These are phyloP conservation scores for Aleiodes leptofemur DNA, from an alignment of 2,888 invertebrate species.

Conservation along the genomic window DNA sequence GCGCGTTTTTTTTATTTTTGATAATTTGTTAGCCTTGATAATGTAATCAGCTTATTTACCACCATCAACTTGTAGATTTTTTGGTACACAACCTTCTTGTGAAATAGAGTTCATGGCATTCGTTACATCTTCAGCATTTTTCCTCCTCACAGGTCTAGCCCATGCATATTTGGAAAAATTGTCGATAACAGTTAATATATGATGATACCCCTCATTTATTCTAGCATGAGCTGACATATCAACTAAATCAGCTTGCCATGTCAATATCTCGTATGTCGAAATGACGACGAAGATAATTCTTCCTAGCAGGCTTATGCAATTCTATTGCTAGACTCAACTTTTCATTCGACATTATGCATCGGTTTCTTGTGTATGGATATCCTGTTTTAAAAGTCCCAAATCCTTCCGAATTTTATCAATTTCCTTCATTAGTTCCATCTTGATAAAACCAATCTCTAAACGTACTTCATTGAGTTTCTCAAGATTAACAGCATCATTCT, in stretches of 20 bases:
- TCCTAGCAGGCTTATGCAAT: constrained; percentile 69
- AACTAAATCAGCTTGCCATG: constrained; percentile 65
- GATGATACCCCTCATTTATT: constrained; percentile 54
- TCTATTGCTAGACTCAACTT: constrained; percentile 59
- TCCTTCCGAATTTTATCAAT: not conserved
- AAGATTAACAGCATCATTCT: not conserved
- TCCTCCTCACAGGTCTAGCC: constrained; percentile 64
- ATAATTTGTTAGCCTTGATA: too few species aligned
- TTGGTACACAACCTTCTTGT: too few species aligned
- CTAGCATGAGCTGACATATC: constrained; percentile 61
- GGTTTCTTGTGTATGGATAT: too few species aligned
- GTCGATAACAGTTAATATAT: constrained; percentile 62
- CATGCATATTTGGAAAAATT: constrained; percentile 63
- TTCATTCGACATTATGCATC: not conserved
- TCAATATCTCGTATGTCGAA: constrained; percentile 66
- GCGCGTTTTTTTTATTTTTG: too few species aligned
- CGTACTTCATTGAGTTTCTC: not conserved
- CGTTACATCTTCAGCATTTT: not conserved
- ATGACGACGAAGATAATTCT: constrained; percentile 61
- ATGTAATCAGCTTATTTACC: too few species aligned
- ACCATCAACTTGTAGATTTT: too few species aligned
- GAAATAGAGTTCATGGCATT: too few species aligned
- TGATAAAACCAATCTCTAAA: too few species aligned
- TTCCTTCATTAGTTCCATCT: not conserved
- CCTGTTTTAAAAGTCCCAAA: not conserved